Base-by-base conservation (phyloP, 2,888 invertebrate species). In the Tillus elongatus region DNA sequence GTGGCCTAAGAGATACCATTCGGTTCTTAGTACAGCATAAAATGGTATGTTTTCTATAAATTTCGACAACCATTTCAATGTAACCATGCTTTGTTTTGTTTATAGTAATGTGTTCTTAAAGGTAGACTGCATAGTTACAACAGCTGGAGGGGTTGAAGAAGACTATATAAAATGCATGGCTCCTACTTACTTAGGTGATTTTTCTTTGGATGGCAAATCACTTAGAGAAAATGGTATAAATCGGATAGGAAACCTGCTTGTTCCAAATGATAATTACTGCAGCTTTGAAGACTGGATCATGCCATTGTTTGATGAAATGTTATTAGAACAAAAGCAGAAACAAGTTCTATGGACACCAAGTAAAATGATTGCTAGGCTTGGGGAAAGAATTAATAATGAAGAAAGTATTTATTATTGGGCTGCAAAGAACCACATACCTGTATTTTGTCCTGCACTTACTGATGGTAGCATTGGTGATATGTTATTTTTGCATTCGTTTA, bases 261-360 rank as follows among this genome's bases (percentile, higher is more conserved):
- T 97, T 0, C 98, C 98, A 1, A 99, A 99, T 68, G 83, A 92
- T 53, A 98, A 98, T 67, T 99, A 99, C 63, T 97, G 97, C 58
- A 74, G 79, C 50, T 98, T 98, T 69, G 96, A 98, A 66, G 88
- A 93, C 57, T 99, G 97, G 97, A 73, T 95, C 1, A 89, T 86
- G 68, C 98, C 98, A 0, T 72, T 91, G 43, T 71, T 99, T 2
- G 87, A 96, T 57, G 77, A 83, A 61, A 86, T 98, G 85, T 62
- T 96, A 4, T 67, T 74, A 28, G 93, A 97, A 59, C 97, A 98
- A 63, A 77, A 79, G 37, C 68, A 73, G 40, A 76, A 80, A 46
- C 73, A 75, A 2, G 70, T 66, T 0, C 58, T 85, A 1, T 99
- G 98, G 97, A 87, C 91, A 2, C 98, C 98, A 1, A 91, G 90